Base-by-base conservation (phyloP, 2,797 vertebrate species). In the Lateolabrax maculatus region DNA sequence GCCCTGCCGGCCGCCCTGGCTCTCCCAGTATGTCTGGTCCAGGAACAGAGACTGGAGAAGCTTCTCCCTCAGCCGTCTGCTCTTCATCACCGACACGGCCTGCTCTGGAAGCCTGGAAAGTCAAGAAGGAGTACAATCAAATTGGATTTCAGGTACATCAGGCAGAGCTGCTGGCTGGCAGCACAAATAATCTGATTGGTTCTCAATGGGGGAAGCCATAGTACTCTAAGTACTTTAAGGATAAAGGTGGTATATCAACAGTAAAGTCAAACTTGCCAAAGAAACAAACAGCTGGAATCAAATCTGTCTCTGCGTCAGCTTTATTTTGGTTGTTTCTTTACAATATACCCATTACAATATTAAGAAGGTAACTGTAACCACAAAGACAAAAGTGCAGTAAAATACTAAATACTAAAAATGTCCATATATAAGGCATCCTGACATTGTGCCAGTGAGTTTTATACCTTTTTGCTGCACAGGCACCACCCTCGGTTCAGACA, bases 21-120 rank as follows among this genome's bases (percentile, higher is more conserved):
- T 99, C 79, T 98, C 97, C 98, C 98, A 99, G 79, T 97, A 99
- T 25, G 94, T 94, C 92, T 96, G 95, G 84, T 99, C 98, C 83
- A 99, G 93, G 90, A 99, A 99, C 71, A 99, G 94, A 48, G 98
- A 99, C 91, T 99, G 98, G 31, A 99, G 97, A 58, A 99, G 97
- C 74, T 95, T 97, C 92, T 98, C 96, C 75, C 98, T 94, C 84
- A 99, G 94, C 87, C 63, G 95, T 53, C 95, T 95, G 90, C 96
- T 97, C 90, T 85, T 96, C 94, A 99, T 81, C 81, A 99, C 94
- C 10, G 94, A 96, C 90, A 99, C 90, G 1, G 97, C 96, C 79
- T 92, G 95, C 85, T 96, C 97, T 0, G 98, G 98, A 67, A 99
- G 94, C 93, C 98, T 99, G 86, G 84, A 89, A 25, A 62, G 51